Evolutionary conservation across 2,113 vertebrate genomes (phyloP).

Genomic region (Anolis sagrei): DNA sequence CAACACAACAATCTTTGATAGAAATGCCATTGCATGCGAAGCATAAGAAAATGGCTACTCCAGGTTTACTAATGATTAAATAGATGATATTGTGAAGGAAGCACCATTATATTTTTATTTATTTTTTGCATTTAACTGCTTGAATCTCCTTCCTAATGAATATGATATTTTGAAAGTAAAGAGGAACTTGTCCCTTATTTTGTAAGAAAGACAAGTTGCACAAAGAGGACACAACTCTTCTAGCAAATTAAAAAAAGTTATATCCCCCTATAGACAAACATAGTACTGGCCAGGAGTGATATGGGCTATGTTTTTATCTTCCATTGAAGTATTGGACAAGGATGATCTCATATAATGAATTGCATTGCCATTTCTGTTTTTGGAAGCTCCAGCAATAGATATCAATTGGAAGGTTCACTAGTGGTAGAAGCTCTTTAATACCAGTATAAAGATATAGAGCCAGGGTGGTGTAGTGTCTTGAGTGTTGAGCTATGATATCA

Average conservation of each 20-base stretch:
- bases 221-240: not conserved
- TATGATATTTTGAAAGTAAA: not conserved
- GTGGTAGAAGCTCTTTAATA: not conserved
- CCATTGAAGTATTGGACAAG: no score
- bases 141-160: not conserved
- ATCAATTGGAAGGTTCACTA: not conserved
- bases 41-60: slow-evolving; percentile 43
- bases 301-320: not conserved
- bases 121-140: slow-evolving; percentile 29
- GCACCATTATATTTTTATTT: slow-evolving; percentile 20
- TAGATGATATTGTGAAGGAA: slow-evolving; percentile 31
- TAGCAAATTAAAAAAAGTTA: not conserved
- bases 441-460: not conserved
- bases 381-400: not conserved
- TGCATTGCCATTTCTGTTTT: not conserved
- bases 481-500: no score
- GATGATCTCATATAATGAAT: not conserved
- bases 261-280: not conserved
- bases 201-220: not conserved
- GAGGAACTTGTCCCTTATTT: not conserved
- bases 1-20: slow-evolving; percentile 40
- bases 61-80: slow-evolving; percentile 19
- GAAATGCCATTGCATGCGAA: slow-evolving; percentile 16
- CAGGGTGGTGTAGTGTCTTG: no score
- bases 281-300: not conserved